Base-by-base conservation (phyloP, 2,888 invertebrate genomes). In the Blera fallax region DNA sequence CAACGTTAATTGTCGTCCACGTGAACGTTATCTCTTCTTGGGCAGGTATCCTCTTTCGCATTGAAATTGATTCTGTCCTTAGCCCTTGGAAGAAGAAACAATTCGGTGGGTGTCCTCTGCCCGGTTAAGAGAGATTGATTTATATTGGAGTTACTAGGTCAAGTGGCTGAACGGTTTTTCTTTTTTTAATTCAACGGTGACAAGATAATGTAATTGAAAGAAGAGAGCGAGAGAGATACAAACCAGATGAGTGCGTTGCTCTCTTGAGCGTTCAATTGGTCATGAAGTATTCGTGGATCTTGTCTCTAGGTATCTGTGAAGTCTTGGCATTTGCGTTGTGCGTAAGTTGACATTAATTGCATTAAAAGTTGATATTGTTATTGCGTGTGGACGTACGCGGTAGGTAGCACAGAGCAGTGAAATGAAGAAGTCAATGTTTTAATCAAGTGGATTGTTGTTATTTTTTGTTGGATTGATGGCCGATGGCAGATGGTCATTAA, bases 341-440 rank as follows among this genome's bases (percentile, higher is more conserved):
- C 78, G 73, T 83, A 54, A 72, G 54, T 73, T 74, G 64, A 69
- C 74, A 79, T 70, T 84, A 84, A 84, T 84, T 84, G 73, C 56
- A 79, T 50, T 21, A 16, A n/a, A 45, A 45, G 74, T 74, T 73
- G 64, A 69, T 74, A 69, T 52, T 67, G 72, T 60, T 78, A 65
- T 60, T 78, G 78, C 65, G 72, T 78, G 65, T 11, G 29, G 37
- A 37, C n/a, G n/a, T n/a, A n/a, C n/a, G n/a, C n/a, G n/a, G n/a
- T n/a, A n/a, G 27, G 14, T 8, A 65, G 40, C 58, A 21, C 24
- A 27, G 43, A 32, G 37, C 48, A 54, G 56, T 50, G 56, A 69
- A 79, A 74, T 64, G 69, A 50, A 79, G 45, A 67, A 78, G 72
- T 56, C 73, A 56, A 50, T 60, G 67, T 67, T 67, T 73, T 43